Evolutionary conservation across 2,113 vertebrate genomes (phyloP).

Genomic region (Merops nubicus): DNA sequence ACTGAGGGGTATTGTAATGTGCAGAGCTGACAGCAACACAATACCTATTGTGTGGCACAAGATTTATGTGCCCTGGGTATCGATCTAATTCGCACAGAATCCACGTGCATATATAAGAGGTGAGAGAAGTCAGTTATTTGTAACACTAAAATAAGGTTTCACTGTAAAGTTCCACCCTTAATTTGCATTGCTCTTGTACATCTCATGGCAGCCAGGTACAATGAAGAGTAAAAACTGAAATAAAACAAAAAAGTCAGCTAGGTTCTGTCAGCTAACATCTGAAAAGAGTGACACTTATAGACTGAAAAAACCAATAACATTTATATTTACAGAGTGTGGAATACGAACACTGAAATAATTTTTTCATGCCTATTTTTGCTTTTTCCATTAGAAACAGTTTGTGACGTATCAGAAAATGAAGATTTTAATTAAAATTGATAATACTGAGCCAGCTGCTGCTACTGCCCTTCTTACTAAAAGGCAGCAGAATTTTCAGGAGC

Average conservation of each 20-base stretch:
- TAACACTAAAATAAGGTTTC: neutral
- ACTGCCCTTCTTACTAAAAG: neutral
- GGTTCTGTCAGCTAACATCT: neutral
- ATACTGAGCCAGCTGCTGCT: neutral
- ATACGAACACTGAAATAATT: neutral
- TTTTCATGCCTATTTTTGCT: neutral
- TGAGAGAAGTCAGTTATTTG: neutral
- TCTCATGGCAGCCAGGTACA: neutral
- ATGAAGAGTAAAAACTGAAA: neutral
- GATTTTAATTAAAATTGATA: constrained; percentile 18
- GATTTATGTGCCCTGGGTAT: neutral
- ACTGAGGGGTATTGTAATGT: neutral
- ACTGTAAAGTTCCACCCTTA: neutral
- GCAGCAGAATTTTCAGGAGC: neutral
- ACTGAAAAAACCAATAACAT: neutral
- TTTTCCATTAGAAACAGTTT: neutral
- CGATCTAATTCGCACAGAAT: neutral
- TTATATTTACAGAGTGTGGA: neutral
- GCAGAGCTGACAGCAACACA: neutral
- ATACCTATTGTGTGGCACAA: neutral
- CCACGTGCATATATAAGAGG: neutral
- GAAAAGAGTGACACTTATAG: neutral
- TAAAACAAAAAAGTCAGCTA: neutral
- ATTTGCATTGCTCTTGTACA: neutral
- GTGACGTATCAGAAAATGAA: neutral